A percentile compares a stretch with the other conserved stretches of the same genome.
Conservation (phyloP, 2,797 vertebrate species). For the Enteromius radiatus region DNA sequence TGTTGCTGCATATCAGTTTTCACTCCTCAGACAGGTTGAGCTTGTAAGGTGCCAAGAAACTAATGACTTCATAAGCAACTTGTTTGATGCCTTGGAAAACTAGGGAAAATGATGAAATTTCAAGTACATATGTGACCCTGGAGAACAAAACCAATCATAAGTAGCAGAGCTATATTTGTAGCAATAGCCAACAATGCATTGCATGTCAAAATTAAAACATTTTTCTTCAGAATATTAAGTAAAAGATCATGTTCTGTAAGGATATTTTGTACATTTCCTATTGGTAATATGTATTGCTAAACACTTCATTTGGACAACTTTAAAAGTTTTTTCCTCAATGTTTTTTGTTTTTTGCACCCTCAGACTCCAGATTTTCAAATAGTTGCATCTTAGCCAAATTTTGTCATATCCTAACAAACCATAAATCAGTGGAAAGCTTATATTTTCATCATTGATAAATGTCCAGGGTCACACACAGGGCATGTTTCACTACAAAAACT, state of each 20-base stretch:
- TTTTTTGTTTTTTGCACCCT: too few species aligned
- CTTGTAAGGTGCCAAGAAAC: not conserved
- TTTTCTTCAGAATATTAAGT: not conserved
- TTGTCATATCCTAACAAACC: not conserved
- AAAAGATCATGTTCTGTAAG: not conserved
- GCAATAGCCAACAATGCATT: not conserved
- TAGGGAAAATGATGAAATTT: not conserved
- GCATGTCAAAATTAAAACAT: rapidly evolving
- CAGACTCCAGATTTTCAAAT: too few species aligned
- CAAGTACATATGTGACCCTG: not conserved
- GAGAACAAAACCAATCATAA: not conserved
- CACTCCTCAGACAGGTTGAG: not conserved
- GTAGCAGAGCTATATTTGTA: not conserved
- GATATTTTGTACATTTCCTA: not conserved
- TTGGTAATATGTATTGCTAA: not conserved
- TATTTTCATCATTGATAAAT: not conserved
- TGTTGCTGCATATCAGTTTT: not conserved
- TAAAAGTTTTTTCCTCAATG: not conserved
- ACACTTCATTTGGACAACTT: not conserved
- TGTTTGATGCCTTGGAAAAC: not conserved
- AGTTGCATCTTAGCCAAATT: not conserved
- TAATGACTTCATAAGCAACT: not conserved
- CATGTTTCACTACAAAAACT: not conserved
- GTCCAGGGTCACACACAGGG: not conserved
- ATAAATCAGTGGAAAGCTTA: too few species aligned